These are phyloP conservation scores for Drosophila multiciliata DNA, from an alignment of 2,888 invertebrate genomes.

Conservation along the genomic window DNA sequence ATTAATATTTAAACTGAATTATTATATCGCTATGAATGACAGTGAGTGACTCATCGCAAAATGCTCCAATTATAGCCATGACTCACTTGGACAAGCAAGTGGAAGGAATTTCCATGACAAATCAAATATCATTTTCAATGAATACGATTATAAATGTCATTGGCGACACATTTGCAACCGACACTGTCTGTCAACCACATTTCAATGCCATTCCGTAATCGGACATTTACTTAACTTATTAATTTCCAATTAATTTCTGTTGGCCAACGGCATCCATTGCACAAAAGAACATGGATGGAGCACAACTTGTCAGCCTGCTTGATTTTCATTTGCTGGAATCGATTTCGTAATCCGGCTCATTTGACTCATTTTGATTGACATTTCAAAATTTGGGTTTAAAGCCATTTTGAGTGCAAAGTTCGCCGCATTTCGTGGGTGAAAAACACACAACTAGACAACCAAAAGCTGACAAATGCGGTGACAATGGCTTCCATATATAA, in stretches of 20 bases:
- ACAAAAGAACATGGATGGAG: not conserved
- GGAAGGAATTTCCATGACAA: not conserved
- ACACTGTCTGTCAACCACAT: not conserved
- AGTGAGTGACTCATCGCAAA: constrained; percentile 8
- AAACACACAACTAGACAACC: not conserved
- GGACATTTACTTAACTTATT: constrained; percentile 67
- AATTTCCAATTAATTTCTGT: constrained; percentile 67
- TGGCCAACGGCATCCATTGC: constrained; percentile 46
- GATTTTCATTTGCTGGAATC: constrained; percentile 12
- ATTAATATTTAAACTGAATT: constrained; percentile 38
- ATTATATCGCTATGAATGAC: not conserved
- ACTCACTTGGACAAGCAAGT: constrained; percentile 7
- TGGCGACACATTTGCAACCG: not conserved
- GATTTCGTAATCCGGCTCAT: not conserved
- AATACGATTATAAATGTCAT: not conserved
- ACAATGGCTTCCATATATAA: not conserved
- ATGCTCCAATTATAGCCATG: constrained; percentile 2
- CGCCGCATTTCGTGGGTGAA: constrained; percentile 5
- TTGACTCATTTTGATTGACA: constrained; percentile 7
- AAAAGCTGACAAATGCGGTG: constrained; percentile 3
- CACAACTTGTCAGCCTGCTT: constrained; percentile 1
- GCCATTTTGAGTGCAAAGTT: constrained; percentile 22
- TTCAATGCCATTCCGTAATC: not conserved
- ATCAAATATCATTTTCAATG: not conserved
- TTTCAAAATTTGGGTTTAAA: constrained; percentile 39